Conservation (phyloP, 2,888 invertebrate species). For the Tineola bisselliella region DNA sequence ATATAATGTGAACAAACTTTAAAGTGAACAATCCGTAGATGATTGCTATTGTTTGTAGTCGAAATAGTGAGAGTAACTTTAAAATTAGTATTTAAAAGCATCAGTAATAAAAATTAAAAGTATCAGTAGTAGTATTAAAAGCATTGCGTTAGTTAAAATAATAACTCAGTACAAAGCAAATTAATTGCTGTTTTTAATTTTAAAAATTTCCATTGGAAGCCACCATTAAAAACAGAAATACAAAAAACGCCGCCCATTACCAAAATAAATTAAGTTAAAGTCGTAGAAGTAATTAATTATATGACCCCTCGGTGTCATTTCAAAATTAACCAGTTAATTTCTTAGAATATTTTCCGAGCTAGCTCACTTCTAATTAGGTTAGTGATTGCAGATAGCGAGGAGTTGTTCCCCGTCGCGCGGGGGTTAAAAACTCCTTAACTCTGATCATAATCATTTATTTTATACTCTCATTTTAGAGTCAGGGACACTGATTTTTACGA, state of each 20-base stretch:
- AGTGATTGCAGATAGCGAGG: conserved; percentile 34
- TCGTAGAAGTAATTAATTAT: conserved; percentile 29
- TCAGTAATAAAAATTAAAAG: no score
- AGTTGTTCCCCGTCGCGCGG: conserved; percentile 2
- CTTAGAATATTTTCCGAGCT: conserved; percentile 44
- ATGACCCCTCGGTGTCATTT: conserved; percentile 35
- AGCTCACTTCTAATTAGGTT: conserved; percentile 44
- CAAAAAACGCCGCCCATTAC: neutral
- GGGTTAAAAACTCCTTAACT: conserved; percentile 29
- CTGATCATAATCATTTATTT: conserved; percentile 43
- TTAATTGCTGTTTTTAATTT: no score
- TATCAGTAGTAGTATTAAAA: no score
- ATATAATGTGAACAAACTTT: no score
- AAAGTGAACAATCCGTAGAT: no score
- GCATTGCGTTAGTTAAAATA: no score
- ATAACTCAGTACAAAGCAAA: no score
- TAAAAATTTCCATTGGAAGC: neutral
- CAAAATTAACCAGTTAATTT: conserved; percentile 46
- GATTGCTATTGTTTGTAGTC: no score
- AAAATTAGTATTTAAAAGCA: no score
- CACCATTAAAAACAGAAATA: neutral
- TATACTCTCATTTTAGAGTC: conserved; percentile 18
- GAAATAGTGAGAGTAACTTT: no score
- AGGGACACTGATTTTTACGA: conserved; percentile 11
- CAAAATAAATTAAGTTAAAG: conserved; percentile 13